Evolutionary conservation across 2,113 vertebrate species (phyloP).

Genomic region (Lagopus leucura): DNA sequence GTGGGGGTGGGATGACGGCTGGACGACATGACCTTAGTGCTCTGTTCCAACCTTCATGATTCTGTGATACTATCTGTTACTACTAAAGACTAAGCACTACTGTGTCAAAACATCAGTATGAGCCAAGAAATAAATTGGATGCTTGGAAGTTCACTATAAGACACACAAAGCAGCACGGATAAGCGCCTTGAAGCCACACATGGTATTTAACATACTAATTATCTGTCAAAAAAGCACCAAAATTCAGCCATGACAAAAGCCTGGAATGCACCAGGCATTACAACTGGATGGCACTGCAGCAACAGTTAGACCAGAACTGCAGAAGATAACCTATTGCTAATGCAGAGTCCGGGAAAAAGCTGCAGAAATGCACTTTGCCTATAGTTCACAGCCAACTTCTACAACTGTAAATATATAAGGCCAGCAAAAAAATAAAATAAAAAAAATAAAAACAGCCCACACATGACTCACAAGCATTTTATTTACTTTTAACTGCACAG

Average conservation of each 20-base stretch:
- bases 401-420: background rate
- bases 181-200: background rate
- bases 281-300: background rate
- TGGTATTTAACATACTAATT: background rate
- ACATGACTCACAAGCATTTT: background rate
- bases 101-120: background rate
- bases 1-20: too few relatives aligned
- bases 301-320: background rate
- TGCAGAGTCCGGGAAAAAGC: fast-evolving
- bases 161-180: background rate
- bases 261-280: background rate
- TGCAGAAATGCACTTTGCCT: background rate
- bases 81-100: background rate
- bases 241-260: background rate
- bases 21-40: too few relatives aligned
- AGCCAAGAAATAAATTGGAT: background rate
- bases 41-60: too few relatives aligned
- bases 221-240: background rate
- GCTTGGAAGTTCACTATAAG: background rate
- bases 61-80: background rate
- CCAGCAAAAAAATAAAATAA: too few relatives aligned
- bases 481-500: background rate
- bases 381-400: background rate
- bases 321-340: background rate
- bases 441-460: too few relatives aligned